Base-by-base conservation (phyloP, 2,888 invertebrate species). In the Monochamus alternatus region DNA sequence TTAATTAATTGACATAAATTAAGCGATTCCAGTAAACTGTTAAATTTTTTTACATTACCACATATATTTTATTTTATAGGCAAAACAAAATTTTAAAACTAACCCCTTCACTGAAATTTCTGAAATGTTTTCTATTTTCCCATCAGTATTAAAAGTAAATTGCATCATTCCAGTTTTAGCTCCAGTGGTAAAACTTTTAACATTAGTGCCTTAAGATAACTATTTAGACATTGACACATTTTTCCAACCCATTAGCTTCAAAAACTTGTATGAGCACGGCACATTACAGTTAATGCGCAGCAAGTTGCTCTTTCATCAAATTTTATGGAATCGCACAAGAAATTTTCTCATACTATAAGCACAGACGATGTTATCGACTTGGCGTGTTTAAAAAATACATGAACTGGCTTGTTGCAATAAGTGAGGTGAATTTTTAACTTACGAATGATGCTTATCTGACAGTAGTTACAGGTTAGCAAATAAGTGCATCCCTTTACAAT, bases 401-500 rank as follows among this genome's bases (percentile, higher is more conserved):
- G 22, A 31, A 66, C 71, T 65, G 65, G 55, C 58, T 10, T 65
- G 70, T 68, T 75, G 75, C 65, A 70, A 75, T 69, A 73, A 76
- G 68, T 73, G 59, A 73, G 64, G 43, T 63, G 47, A 44, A 76
- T 64, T 22, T 67, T 31, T 38, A 31, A 62, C 31, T 75, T 65
- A 44, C 60, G 65, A 74, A 74, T 43, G 74, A 73, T 75, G 52
- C 12, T 70, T 77, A 75, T 77, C 77, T 77, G 73, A 77, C 73
- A 75, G 10, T 75, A 75, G 75, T 75, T 73, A 73, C 60, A 63
- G 73, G 73, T 71, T 75, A 30, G 73, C 73, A 65, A 62, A 63
- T 30, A 62, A 52, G 65, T n/a, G 31, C 32, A 62, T 74, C 30
- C 44, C 44, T 62, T 38, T 44, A 22, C 47, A 22, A 67, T 65